These are phyloP conservation scores for Athalia rosae DNA, from an alignment of 2,888 invertebrate species.

Conservation along the genomic window DNA sequence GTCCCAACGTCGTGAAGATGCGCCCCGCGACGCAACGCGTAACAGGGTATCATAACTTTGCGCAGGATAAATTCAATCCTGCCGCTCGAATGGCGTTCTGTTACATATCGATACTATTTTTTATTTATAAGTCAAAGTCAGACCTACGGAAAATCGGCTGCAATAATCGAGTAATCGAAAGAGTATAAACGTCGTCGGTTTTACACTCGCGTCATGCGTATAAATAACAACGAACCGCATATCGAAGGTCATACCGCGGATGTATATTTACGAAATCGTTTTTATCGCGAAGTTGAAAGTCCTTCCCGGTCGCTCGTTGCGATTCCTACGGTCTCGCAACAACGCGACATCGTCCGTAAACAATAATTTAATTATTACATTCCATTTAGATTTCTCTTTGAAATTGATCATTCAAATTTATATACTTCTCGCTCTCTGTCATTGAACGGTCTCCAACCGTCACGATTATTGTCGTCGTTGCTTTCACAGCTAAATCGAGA, in stretches of 20 bases:
- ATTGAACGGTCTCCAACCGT: neutral
- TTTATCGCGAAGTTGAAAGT: slow-evolving; percentile 15
- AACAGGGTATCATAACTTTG: slow-evolving; percentile 29
- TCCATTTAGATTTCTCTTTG: neutral
- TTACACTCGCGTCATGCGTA: neutral
- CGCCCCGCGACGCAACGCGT: slow-evolving; percentile 21
- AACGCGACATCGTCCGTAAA: neutral
- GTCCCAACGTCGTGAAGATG: slow-evolving; percentile 26
- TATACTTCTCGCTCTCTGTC: neutral
- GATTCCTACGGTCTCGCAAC: neutral
- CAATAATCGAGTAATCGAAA: neutral
- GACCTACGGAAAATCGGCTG: neutral
- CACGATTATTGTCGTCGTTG: neutral
- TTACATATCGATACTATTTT: neutral
- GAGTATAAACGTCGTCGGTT: neutral
- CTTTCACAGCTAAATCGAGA: neutral
- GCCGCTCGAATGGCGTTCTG: slow-evolving; percentile 33
- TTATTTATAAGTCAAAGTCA: slow-evolving; percentile 7
- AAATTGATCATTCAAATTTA: neutral
- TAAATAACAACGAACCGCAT: neutral
- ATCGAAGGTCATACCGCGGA: slow-evolving; percentile 8
- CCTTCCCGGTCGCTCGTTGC: neutral
- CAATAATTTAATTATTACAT: neutral
- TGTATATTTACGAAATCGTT: neutral
- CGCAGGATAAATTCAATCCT: slow-evolving; percentile 9